A percentile compares a stretch with the other conserved stretches of the same genome.
Conservation (phyloP, 2,797 vertebrate genomes). For the Chelmon rostratus region DNA sequence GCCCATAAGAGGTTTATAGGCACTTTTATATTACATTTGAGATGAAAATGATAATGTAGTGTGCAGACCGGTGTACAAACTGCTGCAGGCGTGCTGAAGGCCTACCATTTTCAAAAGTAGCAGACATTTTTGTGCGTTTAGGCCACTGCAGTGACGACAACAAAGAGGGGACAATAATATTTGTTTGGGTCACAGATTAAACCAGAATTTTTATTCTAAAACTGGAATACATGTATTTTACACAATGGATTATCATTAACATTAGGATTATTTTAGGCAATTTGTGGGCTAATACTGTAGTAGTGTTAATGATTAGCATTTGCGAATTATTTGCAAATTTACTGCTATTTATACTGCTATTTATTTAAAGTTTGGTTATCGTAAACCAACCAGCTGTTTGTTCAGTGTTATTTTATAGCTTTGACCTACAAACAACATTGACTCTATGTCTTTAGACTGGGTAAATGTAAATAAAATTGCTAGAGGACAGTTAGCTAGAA, state of each 20-base stretch:
- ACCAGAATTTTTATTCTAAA: background rate
- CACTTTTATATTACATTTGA: slow-evolving; percentile 6
- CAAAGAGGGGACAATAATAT: background rate
- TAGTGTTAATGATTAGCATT: too few species aligned
- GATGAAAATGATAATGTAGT: background rate
- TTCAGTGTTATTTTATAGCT: background rate
- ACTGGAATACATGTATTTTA: background rate
- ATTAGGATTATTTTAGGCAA: background rate
- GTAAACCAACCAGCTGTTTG: background rate
- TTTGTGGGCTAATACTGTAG: background rate
- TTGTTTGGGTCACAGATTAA: background rate
- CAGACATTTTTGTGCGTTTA: background rate
- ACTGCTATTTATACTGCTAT: too few species aligned
- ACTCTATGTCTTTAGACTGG: too few species aligned
- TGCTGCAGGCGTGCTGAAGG: background rate
- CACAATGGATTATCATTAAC: background rate
- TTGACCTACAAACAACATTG: too few species aligned
- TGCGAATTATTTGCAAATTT: too few species aligned
- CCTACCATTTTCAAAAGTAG: background rate
- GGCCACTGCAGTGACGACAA: background rate
- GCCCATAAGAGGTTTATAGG: background rate
- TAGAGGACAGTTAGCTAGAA: background rate
- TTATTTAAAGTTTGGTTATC: background rate
- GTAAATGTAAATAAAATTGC: background rate
- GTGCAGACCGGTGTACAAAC: background rate